Evolutionary conservation across 2,888 invertebrate genomes (phyloP).

Genomic region (Calephelis perditalis): DNA sequence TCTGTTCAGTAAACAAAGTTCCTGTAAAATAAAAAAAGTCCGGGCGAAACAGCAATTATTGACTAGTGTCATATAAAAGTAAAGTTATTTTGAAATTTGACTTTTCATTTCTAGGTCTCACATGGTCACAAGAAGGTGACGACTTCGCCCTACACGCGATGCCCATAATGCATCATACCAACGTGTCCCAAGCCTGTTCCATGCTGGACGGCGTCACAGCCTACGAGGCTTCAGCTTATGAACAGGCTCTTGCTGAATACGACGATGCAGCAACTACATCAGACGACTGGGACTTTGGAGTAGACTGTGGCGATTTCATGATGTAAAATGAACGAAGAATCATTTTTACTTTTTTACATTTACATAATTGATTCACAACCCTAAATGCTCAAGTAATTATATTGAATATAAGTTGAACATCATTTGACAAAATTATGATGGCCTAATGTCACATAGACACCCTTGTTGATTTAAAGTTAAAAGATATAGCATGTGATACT

Average conservation of each 20-base stretch:
- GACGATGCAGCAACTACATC: constrained; percentile 72
- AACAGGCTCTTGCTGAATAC: constrained; percentile 79
- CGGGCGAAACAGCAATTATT: too few relatives aligned
- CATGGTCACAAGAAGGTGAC: constrained; percentile 83
- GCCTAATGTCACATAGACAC: neutral
- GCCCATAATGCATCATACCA: constrained; percentile 81
- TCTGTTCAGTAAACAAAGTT: too few relatives aligned
- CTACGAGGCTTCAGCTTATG: constrained; percentile 78
- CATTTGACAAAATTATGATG: neutral
- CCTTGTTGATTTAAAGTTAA: too few relatives aligned
- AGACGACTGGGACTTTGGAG: constrained; percentile 83
- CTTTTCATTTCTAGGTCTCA: constrained; percentile 64
- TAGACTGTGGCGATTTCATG: constrained; percentile 85
- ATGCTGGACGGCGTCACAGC: constrained; percentile 77
- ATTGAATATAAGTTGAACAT: neutral
- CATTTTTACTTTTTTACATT: constrained; percentile 14
- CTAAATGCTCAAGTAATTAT: constrained; percentile 5
- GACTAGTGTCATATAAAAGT: too few relatives aligned
- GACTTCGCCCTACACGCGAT: constrained; percentile 82
- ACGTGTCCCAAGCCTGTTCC: constrained; percentile 78
- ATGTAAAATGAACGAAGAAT: constrained; percentile 60
- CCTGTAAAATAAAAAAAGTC: too few relatives aligned
- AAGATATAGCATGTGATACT: too few relatives aligned
- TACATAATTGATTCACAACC: constrained; percentile 5
- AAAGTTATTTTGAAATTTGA: too few relatives aligned